Conservation (phyloP, 1,140 invertebrate genomes). For the Druon quercuslanigerum region DNA sequence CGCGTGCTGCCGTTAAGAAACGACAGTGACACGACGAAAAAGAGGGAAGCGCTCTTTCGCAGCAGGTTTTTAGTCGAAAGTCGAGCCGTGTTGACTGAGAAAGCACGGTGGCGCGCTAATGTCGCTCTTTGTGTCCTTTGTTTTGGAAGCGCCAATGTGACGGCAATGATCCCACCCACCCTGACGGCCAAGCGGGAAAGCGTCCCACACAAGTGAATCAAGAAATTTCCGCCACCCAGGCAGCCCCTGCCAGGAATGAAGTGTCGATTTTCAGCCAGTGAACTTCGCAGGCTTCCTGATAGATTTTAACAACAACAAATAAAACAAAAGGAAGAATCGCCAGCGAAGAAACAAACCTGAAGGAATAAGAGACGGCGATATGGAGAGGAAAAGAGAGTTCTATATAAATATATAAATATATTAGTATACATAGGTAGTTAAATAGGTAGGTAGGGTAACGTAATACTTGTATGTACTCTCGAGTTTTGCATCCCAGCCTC, state of each 20-base stretch:
- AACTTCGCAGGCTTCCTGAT: neutral
- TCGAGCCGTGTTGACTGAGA: constrained; percentile 5
- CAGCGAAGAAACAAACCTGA: neutral
- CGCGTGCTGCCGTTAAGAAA: neutral
- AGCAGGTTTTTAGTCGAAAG: constrained; percentile 22
- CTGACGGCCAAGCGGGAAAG: constrained; percentile 61
- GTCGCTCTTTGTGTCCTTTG: constrained; percentile 70
- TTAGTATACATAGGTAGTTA: constrained; percentile 38
- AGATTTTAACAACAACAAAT: neutral
- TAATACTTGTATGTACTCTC: constrained; percentile 12
- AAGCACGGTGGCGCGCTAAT: constrained; percentile 61
- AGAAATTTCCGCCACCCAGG: constrained; percentile 32
- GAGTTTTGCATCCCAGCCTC: constrained; percentile 8
- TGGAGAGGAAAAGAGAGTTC: neutral
- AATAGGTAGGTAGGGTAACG: constrained; percentile 17
- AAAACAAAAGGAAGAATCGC: neutral
- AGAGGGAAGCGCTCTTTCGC: constrained; percentile 28
- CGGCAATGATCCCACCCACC: constrained; percentile 59
- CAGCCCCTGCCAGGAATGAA: constrained; percentile 44
- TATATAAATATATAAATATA: constrained; percentile 39
- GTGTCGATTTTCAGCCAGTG: constrained; percentile 38
- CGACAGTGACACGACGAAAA: neutral
- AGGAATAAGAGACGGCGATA: constrained; percentile 9
- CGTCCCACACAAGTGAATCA: constrained; percentile 63
- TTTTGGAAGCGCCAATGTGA: constrained; percentile 71